Evolutionary conservation across 2,113 vertebrate genomes (phyloP).

Genomic region (Bagarius yarrelli): DNA sequence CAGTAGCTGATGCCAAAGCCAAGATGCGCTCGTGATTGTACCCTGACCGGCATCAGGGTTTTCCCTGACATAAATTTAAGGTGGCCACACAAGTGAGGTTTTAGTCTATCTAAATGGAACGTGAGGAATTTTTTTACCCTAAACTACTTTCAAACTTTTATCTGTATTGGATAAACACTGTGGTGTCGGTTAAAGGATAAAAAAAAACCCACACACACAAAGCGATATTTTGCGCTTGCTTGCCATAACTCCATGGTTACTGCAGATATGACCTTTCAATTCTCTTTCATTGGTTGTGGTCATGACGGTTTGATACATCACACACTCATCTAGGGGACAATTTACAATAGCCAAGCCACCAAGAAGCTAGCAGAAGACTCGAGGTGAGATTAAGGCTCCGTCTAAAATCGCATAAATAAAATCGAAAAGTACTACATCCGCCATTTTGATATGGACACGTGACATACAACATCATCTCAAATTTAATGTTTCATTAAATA

Average conservation of each 20-base stretch:
- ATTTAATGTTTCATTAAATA: no score
- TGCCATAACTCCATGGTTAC: not conserved
- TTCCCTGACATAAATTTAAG: constrained; percentile 23
- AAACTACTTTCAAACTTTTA: not conserved
- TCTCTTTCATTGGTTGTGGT: not conserved
- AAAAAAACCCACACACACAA: not conserved
- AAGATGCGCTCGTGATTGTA: not conserved
- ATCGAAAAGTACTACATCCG: no score
- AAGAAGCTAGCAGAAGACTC: not conserved
- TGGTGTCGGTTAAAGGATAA: not conserved
- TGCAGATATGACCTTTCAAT: constrained; percentile 7
- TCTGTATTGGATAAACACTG: constrained; percentile 10
- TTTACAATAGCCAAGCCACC: no score
- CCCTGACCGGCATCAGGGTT: constrained; percentile 17
- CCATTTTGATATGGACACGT: no score
- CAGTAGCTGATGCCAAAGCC: constrained; percentile 23
- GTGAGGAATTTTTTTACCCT: not conserved
- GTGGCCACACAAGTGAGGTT: not conserved
- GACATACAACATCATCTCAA: no score
- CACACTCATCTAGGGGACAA: no score
- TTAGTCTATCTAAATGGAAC: not conserved
- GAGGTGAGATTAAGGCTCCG: not conserved
- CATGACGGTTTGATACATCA: no score
- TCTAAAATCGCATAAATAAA: no score
- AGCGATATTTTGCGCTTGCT: not conserved